Evolutionary conservation across 1,140 invertebrate genomes (phyloP).

Genomic region (Coptotermes formosanus): DNA sequence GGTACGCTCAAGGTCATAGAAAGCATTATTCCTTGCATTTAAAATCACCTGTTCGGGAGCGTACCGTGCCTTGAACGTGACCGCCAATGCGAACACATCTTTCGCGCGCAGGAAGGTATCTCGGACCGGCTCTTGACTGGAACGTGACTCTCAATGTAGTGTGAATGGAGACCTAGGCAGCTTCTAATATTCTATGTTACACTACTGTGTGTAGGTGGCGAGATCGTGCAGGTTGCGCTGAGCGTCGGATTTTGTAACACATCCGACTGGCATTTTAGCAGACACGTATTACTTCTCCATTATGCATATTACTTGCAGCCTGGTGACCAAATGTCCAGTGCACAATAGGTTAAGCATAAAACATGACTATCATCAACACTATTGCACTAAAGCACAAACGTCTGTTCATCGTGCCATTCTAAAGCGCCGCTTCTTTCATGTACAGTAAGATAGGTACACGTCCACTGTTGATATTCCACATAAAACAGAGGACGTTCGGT

Average conservation of each 20-base stretch:
- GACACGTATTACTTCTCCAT: background rate
- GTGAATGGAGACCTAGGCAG: too few species aligned
- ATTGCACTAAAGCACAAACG: background rate
- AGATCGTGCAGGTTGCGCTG: background rate
- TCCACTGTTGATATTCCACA: too few species aligned
- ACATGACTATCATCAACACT: background rate
- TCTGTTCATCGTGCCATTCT: background rate
- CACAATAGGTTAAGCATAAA: background rate
- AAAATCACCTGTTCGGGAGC: too few species aligned
- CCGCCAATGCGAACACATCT: too few species aligned
- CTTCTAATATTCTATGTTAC: too few species aligned
- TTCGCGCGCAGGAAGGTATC: too few species aligned
- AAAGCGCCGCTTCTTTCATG: background rate
- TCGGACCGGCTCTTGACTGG: too few species aligned
- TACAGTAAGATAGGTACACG: background rate
- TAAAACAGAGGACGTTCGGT: too few species aligned
- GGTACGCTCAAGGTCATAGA: too few species aligned
- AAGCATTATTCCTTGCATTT: too few species aligned
- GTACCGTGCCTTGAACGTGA: too few species aligned
- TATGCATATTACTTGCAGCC: background rate
- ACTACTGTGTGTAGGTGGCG: background rate
- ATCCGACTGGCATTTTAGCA: background rate
- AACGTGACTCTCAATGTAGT: too few species aligned
- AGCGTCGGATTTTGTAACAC: background rate
- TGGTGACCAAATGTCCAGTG: background rate